phyloP scores from a whole-genome alignment of 2,113 vertebrate genomes.

The Psittacara wagleri region DNA sequence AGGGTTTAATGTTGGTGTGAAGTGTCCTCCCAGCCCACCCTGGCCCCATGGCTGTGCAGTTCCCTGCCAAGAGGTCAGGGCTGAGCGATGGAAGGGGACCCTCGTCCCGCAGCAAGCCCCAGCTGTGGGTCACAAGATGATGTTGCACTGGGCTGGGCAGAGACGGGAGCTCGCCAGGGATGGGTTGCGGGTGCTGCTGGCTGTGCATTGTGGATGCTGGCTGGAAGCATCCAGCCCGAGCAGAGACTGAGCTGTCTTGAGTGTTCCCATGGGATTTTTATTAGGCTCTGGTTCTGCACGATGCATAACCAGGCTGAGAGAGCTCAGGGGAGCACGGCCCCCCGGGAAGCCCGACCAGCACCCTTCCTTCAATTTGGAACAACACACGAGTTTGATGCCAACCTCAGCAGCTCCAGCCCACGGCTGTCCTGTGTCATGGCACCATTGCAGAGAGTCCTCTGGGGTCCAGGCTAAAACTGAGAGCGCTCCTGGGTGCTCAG shows the following conservation, averaged over 20 bases:
- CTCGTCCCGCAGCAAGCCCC: neutral
- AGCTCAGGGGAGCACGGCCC: accelerated
- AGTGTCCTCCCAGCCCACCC: neutral
- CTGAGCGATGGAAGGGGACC: neutral
- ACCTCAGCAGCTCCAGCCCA: neutral
- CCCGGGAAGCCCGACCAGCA: neutral
- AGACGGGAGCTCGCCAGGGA: neutral
- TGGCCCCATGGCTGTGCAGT: accelerated
- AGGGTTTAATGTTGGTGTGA: accelerated
- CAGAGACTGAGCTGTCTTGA: neutral
- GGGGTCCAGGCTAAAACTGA: neutral
- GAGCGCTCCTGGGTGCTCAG: neutral
- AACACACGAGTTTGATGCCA: neutral
- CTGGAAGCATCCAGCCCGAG: neutral
- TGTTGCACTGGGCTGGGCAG: neutral
- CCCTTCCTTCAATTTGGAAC: neutral
- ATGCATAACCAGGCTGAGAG: neutral
- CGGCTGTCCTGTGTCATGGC: neutral
- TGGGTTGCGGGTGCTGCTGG: neutral
- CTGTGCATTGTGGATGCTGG: accelerated
- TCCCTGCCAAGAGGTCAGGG: accelerated
- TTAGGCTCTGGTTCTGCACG: neutral
- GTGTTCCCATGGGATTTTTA: neutral
- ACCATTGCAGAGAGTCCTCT: neutral
- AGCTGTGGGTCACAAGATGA: neutral